Base-by-base conservation (phyloP, 2,797 vertebrate species). In the Poeciliopsis infans region DNA sequence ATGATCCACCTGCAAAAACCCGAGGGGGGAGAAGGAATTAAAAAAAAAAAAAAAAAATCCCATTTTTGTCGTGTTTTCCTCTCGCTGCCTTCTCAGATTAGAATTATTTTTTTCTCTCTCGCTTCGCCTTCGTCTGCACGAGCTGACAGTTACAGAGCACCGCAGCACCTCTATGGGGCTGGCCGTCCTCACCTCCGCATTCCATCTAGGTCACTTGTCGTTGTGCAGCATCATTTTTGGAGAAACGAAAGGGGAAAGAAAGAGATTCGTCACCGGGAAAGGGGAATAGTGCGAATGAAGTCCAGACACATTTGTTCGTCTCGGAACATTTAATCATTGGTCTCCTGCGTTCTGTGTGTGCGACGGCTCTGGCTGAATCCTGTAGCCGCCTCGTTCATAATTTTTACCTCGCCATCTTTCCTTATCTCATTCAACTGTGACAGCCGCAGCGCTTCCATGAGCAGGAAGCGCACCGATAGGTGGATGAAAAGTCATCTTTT, bases 141-240 rank as follows among this genome's bases (percentile, higher is more conserved):
- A 73, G 13, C 55, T 84, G 90, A 87, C 82, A 80, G 87, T 85
- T 86, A 79, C 83, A 86, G 81, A 86, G 81, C 74, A 72, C 3
- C 39, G 68, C 31, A 70, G 71, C 74, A 83, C 77, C 79, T 85
- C 86, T 84, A 81, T 81, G 57, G 75, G 74, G 73, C 77, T 83
- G 46, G 83, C 81, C 75, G 25, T 87, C 77, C 72, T 81, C 49
- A 66, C 77, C 70, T 86, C 80, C 41, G 28, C 82, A 74, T 77
- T 83, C 80, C 76, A 75, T 80, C 41, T 23, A 78, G 84, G 84
- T 89, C 85, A 86, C 83, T 88, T 85, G 83, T 88, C 87, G 85
- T 80, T 43, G 64, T 74, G 71, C 79, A 68, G 57, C 74, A 66
- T 84, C 64, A 41, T 28, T 76, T 82, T 74, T 59, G 33, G 23